A percentile compares a stretch with the other conserved stretches of the same genome.
Conservation (phyloP, 1,140 invertebrate genomes). For the Ganaspis sp. region DNA sequence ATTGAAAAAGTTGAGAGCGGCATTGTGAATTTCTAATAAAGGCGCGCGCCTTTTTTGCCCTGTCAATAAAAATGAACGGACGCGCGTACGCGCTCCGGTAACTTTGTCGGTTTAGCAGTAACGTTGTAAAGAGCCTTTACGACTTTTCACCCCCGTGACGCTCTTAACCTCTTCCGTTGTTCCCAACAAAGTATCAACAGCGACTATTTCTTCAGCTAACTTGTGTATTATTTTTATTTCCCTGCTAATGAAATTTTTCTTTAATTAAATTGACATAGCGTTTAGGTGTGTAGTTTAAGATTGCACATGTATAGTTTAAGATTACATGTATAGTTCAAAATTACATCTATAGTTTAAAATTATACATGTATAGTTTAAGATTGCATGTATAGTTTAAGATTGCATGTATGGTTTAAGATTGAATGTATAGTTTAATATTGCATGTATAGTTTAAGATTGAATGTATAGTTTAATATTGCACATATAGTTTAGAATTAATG, state of each 20-base stretch:
- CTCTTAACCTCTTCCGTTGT: conserved; percentile 30
- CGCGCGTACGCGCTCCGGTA: conserved; percentile 34
- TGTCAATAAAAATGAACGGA: conserved; percentile 59
- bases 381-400: too few species aligned
- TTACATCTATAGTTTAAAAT: too few species aligned
- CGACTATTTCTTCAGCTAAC: background rate
- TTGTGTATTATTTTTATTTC: background rate
- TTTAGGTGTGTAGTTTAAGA: too few species aligned
- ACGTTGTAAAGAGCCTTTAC: conserved; percentile 46
- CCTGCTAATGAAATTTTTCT: too few species aligned
- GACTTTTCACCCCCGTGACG: conserved; percentile 40
- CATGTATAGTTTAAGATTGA: too few species aligned
- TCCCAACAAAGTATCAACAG: conserved; percentile 14
- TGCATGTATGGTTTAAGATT: too few species aligned
- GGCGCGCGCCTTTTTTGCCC: conserved; percentile 34
- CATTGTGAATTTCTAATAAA: conserved; percentile 63
- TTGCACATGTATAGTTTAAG: too few species aligned
- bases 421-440: background rate
- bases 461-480: background rate
- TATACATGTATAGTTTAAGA: too few species aligned
- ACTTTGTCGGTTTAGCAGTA: conserved; percentile 43
- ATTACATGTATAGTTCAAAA: too few species aligned
- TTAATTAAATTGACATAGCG: too few species aligned
- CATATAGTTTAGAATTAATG: background rate
- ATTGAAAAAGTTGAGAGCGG: conserved; percentile 64